Base-by-base conservation (phyloP, 2,888 invertebrate genomes). In the Calameuta pallipes region DNA sequence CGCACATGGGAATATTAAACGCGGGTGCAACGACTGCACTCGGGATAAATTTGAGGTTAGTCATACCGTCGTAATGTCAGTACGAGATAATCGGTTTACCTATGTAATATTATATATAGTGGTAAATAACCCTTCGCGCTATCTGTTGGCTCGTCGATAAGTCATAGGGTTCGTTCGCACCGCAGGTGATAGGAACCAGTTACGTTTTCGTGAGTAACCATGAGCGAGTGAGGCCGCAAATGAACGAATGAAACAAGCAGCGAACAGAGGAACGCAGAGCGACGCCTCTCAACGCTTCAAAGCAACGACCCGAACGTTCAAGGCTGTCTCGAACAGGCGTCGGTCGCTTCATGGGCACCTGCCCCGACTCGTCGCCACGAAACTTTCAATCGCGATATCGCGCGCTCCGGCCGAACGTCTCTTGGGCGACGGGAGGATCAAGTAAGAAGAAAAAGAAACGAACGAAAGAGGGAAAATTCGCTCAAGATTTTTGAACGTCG, bases 281-380 rank as follows among this genome's bases (percentile, higher is more conserved):
- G 85, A 85, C 84, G 82, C 85, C 84, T 85, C 84, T 84, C 85
- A 82, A 84, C 82, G 85, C 76, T 81, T 81, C 82, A 84, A 86
- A 87, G 84, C 87, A 87, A 88, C 86, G 88, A 87, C 85, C 88
- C 85, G 84, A 86, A 83, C 85, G 79, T 80, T 86, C 88, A 88
- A 88, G 88, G 88, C 85, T 87, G 87, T 86, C 85, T 87, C 84
- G 81, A 56, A 23, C 23, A 56, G 56, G 56, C 56, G 79, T 81
- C 71, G 71, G 33, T 34, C 71, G 84, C 81, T 81, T 82, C 79
- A 82, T 56, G 76, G 83, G 83, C 86, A 85, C 85, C 85, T 85
- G 86, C 83, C 56, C 15, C 85, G 84, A 83, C 80, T 81, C 31
- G 71, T 34, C 71, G 71, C 33, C 71, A 34, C 71, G 71, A 71